phyloP scores from a whole-genome alignment of 2,797 vertebrate species.

The Acanthornis magna region DNA sequence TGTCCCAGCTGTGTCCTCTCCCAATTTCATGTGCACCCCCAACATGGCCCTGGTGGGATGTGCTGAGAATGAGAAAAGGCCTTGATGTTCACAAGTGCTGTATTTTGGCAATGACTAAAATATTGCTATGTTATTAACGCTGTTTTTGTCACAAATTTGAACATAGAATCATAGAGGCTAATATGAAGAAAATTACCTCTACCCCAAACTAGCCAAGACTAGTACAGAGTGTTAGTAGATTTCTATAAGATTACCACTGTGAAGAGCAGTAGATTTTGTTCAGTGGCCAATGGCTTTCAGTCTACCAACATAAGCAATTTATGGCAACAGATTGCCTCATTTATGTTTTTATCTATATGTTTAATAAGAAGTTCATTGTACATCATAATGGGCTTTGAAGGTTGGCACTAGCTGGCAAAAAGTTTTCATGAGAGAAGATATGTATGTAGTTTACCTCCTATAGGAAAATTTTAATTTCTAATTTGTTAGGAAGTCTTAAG shows the following conservation, averaged over 20 bases:
- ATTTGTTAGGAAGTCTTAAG: background rate
- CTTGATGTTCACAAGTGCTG: background rate
- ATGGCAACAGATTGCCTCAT: background rate
- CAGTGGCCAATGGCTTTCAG: background rate
- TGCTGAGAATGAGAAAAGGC: background rate
- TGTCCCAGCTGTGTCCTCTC: background rate
- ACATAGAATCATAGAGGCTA: too few species aligned
- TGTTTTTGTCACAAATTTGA: background rate
- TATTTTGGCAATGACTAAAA: background rate
- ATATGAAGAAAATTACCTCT: background rate
- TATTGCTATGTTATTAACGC: background rate
- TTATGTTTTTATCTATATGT: background rate
- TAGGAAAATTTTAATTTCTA: background rate
- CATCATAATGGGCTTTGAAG: background rate
- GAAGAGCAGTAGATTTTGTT: background rate
- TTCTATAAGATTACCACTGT: background rate
- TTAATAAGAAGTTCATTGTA: background rate
- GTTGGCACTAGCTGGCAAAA: background rate
- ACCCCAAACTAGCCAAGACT: background rate
- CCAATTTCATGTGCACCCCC: accelerated
- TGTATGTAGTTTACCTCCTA: background rate
- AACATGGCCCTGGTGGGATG: accelerated
- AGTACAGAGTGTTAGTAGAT: background rate
- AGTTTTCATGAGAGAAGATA: background rate
- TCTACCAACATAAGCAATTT: background rate